Evolutionary conservation across 2,797 vertebrate species (phyloP).

Genomic region (Oreortyx pictus): DNA sequence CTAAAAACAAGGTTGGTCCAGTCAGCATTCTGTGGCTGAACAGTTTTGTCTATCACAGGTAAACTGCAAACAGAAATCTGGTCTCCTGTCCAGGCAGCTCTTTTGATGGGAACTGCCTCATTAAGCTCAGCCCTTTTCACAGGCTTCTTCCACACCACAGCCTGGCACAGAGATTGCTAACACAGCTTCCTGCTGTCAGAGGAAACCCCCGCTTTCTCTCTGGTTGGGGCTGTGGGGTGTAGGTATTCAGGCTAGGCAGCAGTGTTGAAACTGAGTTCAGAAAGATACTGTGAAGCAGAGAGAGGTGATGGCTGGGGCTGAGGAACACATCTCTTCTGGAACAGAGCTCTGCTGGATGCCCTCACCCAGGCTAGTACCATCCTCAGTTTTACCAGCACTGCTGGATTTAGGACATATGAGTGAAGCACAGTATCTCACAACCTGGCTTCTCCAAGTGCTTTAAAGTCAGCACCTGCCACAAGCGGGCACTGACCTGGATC

Average conservation of each 20-base stretch:
- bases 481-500: neutral
- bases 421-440: neutral
- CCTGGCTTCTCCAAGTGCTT: neutral
- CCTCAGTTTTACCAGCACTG: neutral
- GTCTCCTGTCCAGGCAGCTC: neutral
- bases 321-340: neutral
- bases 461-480: neutral
- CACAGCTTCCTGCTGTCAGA: slow-evolving; percentile 13
- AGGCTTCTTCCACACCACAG: neutral
- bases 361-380: neutral
- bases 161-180: slow-evolving; percentile 36
- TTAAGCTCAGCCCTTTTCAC: slow-evolving; percentile 19
- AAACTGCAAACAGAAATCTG: neutral
- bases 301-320: neutral
- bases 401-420: neutral
- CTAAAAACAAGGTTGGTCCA: neutral
- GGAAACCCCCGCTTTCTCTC: neutral
- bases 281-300: neutral
- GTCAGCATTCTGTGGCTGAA: neutral
- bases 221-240: neutral
- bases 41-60: neutral
- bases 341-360: neutral
- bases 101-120: neutral
- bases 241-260: neutral
- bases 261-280: neutral